phyloP scores from a whole-genome alignment of 2,113 vertebrate species.

The Hassar affinis region DNA sequence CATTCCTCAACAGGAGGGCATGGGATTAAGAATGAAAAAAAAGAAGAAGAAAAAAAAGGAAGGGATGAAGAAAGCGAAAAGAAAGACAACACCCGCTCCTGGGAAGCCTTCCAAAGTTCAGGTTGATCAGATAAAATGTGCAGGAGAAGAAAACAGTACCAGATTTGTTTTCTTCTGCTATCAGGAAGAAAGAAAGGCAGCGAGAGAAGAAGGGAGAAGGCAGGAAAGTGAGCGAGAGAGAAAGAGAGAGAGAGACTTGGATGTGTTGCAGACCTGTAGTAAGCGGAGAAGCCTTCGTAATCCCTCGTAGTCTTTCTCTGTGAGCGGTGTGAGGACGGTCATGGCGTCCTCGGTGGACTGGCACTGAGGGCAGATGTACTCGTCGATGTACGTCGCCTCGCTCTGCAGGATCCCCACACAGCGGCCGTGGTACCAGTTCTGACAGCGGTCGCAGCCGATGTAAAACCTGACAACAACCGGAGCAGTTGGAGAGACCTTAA shows the following conservation, averaged over 20 bases:
- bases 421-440: constrained; percentile 99
- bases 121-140: constrained; percentile 63
- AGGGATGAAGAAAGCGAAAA: constrained; percentile 5
- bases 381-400: constrained; percentile 94
- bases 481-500: neutral
- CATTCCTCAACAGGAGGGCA: constrained; percentile 34
- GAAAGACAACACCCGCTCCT: constrained; percentile 34
- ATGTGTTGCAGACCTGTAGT: constrained; percentile 77
- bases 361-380: constrained; percentile 96
- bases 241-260: neutral
- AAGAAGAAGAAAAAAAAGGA: constrained; percentile 24
- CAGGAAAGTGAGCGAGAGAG: too few species aligned
- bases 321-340: constrained; percentile 95
- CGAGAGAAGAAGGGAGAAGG: neutral
- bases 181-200: neutral
- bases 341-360: constrained; percentile 98
- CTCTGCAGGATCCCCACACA: constrained; percentile 98
- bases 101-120: constrained; percentile 62
- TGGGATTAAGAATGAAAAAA: constrained; percentile 8
- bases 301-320: constrained; percentile 95
- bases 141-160: constrained; percentile 53
- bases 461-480: constrained; percentile 81
- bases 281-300: constrained; percentile 91
- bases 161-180: constrained; percentile 58
- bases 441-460: constrained; percentile 96